phyloP scores from a whole-genome alignment of 2,888 invertebrate species.

The Hydraecia micacea region DNA sequence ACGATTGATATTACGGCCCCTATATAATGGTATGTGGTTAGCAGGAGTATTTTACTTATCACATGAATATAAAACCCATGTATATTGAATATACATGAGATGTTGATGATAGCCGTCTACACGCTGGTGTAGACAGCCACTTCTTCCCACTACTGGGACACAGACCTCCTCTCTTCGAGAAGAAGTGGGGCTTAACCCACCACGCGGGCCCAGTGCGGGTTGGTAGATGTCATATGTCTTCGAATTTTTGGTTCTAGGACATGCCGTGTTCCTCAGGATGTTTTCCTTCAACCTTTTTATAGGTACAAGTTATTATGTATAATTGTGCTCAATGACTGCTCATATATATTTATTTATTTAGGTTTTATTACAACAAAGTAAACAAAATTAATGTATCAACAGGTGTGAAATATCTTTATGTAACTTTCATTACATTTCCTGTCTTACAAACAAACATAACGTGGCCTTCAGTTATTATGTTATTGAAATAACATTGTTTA shows the following conservation, averaged over 20 bases:
- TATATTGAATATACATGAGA: not conserved
- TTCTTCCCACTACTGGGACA: no score
- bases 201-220: no score
- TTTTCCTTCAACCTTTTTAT: no score
- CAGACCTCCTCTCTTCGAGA: no score
- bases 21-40: not conserved
- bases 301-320: not conserved
- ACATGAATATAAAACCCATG: not conserved
- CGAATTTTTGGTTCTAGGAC: no score
- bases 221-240: no score
- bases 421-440: slow-evolving; percentile 26
- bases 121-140: not conserved
- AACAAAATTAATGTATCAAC: slow-evolving; percentile 4
- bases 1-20: not conserved
- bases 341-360: no score
- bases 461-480: slow-evolving; percentile 21
- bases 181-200: no score
- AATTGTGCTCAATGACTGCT: not conserved
- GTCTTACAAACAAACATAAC: not conserved
- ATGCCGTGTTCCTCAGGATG: no score
- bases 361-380: slow-evolving; percentile 1
- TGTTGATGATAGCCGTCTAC: no score
- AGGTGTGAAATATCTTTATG: slow-evolving; percentile 12
- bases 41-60: not conserved
- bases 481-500: slow-evolving; percentile 6